Conservation (phyloP, 1,140 invertebrate species). For the Drosophila pseudoananassae region DNA sequence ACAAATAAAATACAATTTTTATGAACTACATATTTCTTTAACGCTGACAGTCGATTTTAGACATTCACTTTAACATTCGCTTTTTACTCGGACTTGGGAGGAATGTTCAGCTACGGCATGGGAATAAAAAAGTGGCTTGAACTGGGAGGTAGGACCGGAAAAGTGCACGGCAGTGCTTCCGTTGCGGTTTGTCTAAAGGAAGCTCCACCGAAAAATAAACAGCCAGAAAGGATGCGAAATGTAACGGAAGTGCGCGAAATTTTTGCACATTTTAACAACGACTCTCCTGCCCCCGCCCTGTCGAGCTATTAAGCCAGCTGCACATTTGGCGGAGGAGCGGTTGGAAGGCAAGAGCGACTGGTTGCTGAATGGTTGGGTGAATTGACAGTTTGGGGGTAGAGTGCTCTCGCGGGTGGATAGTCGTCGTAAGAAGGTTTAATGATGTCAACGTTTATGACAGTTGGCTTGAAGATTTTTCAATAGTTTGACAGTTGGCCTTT, state of each 20-base stretch:
- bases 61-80: conserved; percentile 65
- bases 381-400: conserved; percentile 16
- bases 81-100: conserved; percentile 22
- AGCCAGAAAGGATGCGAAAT: conserved; percentile 71
- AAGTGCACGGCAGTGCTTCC: conserved; percentile 55
- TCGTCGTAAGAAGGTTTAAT: conserved; percentile 75
- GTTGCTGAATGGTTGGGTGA: not conserved
- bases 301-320: not conserved
- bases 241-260: conserved; percentile 76
- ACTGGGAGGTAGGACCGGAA: conserved; percentile 4
- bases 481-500: conserved; percentile 62
- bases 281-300: not conserved
- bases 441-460: conserved; percentile 75
- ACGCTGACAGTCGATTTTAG: conserved; percentile 38
- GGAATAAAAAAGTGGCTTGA: conserved; percentile 7
- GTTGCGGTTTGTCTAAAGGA: conserved; percentile 74
- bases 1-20: conserved; percentile 55
- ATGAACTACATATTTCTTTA: conserved; percentile 42
- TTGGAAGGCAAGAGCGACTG: not conserved
- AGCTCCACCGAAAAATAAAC: conserved; percentile 67
- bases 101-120: conserved; percentile 3
- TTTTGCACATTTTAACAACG: conserved; percentile 65
- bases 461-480: conserved; percentile 65
- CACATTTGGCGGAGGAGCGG: not conserved
- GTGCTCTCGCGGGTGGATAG: conserved; percentile 19